Conservation (phyloP, 2,797 vertebrate species). For the Sebastolobus alascanus region DNA sequence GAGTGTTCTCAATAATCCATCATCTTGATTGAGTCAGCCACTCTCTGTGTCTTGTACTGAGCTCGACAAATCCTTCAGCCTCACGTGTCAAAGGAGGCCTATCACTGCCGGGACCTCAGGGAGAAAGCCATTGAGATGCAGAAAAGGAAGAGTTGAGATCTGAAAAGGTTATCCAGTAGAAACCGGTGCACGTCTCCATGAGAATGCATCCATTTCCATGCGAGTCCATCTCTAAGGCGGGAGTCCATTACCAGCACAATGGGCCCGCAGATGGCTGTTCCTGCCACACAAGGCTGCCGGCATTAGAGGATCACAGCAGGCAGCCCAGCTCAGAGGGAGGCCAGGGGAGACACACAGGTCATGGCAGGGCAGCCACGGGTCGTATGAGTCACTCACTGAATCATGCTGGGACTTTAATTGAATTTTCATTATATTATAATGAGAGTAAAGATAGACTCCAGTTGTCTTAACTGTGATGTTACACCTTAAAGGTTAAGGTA, state of each 20-base stretch:
- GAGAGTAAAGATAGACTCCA: neutral
- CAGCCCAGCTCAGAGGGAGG: slow-evolving; percentile 50
- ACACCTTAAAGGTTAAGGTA: neutral
- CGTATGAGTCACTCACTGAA: slow-evolving; percentile 24
- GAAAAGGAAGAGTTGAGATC: slow-evolving; percentile 52
- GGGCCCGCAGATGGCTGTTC: slow-evolving; percentile 69
- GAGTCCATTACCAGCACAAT: slow-evolving; percentile 76
- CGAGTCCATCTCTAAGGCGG: slow-evolving; percentile 65
- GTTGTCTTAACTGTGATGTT: neutral
- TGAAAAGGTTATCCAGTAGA: slow-evolving; percentile 59
- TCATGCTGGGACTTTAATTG: slow-evolving; percentile 24
- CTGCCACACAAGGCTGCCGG: slow-evolving; percentile 49
- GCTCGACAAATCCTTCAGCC: slow-evolving; percentile 52
- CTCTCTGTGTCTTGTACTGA: slow-evolving; percentile 37
- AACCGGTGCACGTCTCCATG: slow-evolving; percentile 63
- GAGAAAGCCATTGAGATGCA: slow-evolving; percentile 72
- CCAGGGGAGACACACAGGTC: slow-evolving; percentile 48
- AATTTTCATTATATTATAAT: neutral
- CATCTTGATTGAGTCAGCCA: slow-evolving; percentile 47
- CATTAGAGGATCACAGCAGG: slow-evolving; percentile 64
- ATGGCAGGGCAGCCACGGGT: slow-evolving; percentile 31
- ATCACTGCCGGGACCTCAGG: slow-evolving; percentile 44
- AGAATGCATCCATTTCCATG: slow-evolving; percentile 76
- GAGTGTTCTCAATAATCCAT: slow-evolving; percentile 47
- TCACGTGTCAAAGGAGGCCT: slow-evolving; percentile 43